These are phyloP conservation scores for Psittacula cyanocephala DNA, from an alignment of 2,113 vertebrate species.

Conservation along the genomic window DNA sequence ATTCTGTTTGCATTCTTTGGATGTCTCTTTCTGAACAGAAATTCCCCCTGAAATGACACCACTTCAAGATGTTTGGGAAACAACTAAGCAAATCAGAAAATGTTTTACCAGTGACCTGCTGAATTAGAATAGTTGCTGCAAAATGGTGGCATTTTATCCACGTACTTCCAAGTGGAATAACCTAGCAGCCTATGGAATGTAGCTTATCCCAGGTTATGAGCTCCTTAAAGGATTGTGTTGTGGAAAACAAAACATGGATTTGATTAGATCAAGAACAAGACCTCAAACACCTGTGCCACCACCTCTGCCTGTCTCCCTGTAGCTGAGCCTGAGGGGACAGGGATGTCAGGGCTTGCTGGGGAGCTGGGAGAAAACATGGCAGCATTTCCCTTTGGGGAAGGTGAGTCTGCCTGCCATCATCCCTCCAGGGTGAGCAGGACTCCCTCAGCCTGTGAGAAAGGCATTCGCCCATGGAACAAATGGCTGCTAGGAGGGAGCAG, in stretches of 20 bases:
- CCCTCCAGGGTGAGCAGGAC: rapidly evolving
- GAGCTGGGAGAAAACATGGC: rapidly evolving
- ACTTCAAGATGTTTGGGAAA: not conserved
- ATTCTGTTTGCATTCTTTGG: slow-evolving; percentile 22
- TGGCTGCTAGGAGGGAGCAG: not conserved
- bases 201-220: not conserved
- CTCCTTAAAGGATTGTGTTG: not conserved
- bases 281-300: not conserved
- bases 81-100: not conserved
- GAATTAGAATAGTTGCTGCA: not conserved
- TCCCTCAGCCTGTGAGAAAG: not conserved
- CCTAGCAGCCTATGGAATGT: not conserved
- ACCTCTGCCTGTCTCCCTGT: not conserved
- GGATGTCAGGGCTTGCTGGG: rapidly evolving
- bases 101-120: not conserved
- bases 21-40: not conserved
- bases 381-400: not conserved
- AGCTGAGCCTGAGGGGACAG: not conserved
- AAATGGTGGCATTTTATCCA: not conserved
- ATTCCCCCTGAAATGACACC: not conserved
- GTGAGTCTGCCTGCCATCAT: not conserved
- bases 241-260: not conserved
- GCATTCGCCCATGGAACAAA: rapidly evolving
- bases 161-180: not conserved
- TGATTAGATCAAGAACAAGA: not conserved